These are phyloP conservation scores for Selenia dentaria DNA, from an alignment of 2,888 invertebrate species.

Conservation along the genomic window DNA sequence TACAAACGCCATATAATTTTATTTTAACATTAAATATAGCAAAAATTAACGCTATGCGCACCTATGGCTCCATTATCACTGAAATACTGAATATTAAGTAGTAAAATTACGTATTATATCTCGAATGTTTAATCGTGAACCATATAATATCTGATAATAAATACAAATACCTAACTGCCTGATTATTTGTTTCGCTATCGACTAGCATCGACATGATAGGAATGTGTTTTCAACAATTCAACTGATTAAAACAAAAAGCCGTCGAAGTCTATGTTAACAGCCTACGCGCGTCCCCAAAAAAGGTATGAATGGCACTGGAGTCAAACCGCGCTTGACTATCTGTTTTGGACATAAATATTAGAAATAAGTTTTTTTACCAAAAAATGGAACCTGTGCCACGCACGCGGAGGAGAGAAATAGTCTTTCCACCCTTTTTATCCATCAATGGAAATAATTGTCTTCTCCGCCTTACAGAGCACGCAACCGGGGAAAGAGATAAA, in stretches of 20 bases:
- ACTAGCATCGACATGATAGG: slow-evolving; percentile 11
- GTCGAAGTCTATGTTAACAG: slow-evolving; percentile 13
- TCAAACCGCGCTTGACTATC: no score
- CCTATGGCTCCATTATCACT: slow-evolving; percentile 13
- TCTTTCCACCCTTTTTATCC: no score
- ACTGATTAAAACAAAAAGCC: slow-evolving; percentile 8
- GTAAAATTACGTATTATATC: slow-evolving; percentile 20
- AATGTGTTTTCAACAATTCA: slow-evolving; percentile 1
- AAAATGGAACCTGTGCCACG: no score
- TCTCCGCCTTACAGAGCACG: no score
- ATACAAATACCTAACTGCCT: slow-evolving; percentile 19
- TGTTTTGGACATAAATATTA: no score
- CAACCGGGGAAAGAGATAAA: no score
- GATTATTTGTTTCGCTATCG: slow-evolving; percentile 24
- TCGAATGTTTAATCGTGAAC: slow-evolving; percentile 20
- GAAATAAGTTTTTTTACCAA: no score
- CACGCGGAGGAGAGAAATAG: no score
- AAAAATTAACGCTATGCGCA: background rate
- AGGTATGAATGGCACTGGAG: no score
- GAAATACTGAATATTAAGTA: slow-evolving; percentile 21
- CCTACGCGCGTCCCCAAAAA: no score
- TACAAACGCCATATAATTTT: background rate
- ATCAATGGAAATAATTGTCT: no score
- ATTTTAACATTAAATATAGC: background rate
- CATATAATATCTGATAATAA: slow-evolving; percentile 23